Evolutionary conservation across 2,888 invertebrate species (phyloP), one percentile per base, ranked within the genome.

Genomic region (Sphaeridia pumilis): DNA sequence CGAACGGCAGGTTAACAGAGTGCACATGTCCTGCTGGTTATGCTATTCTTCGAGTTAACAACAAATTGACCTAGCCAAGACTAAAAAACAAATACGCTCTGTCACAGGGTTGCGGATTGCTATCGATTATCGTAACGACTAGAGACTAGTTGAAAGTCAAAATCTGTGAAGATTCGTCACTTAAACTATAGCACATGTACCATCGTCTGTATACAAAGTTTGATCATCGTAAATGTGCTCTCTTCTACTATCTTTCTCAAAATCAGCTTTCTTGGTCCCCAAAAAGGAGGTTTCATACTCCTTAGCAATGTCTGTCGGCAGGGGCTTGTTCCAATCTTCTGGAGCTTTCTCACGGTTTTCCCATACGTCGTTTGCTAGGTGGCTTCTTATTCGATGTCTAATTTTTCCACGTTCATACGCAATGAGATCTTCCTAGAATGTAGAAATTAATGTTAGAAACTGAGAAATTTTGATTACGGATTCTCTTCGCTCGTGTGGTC

Each of bases 291-390:
- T 73, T 67, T 83, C 76, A 66, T 83, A 78, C 65, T 79, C 75
- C 66, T 84, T 78, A 20, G 69, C 70, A 70, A 88, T 73, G 78
- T 82, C 81, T 4, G 83, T 81, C 0, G 90, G 89, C 53, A 92
- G 69, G 0, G 86, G 86, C 58, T 77, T 77, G 58, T 80, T 77
- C 92, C 92, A 93, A 69, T 87, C 81, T 48, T 74, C 72, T 0
- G 92, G 90, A 0, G 92, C 89, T 31, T 73, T 66, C 4, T 74
- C 75, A 41, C 93, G 73, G 68, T 78, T 83, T 65, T 80, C 76
- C 93, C 93, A 93, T 1, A 81, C 76, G 68, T 83, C 75, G 70
- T 93, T 93, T 48, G 68, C 71, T 61, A 78, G 79, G 69, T 88
- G 87, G 0, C 78, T 76, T 52, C 70, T 69, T 48, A 89, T 69